Evolutionary conservation across 1,140 invertebrate genomes (phyloP), one percentile per base, ranked within the genome.

Genomic region (Octopus sinensis): DNA sequence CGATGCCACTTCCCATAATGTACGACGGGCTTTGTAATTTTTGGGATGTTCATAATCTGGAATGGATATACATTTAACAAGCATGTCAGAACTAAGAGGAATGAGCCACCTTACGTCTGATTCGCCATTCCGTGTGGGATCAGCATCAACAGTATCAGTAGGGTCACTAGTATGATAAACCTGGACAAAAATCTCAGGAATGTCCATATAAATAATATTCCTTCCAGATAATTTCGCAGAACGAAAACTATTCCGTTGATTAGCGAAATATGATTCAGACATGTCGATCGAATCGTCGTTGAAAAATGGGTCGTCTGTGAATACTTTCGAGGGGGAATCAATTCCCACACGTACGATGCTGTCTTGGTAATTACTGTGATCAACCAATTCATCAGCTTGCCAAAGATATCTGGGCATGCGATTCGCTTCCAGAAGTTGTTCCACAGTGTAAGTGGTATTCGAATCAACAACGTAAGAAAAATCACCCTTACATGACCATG

Each of bases 1-100:
- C 76, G 76, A 77, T 0, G n/a, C 9, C 17, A 77, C 52, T 53
- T 77, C 76, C 76, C 76, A 77, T 53, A 77, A 53, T 17, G 76
- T 77, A 5, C 52, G 76, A 9, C 76, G 30, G 4, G 30, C 9
- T 7, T 7, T 77, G 76, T 77, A 52, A 17, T 51, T 77, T 13
- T n/a, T 7, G 5, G 76, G 76, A 9, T 53, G 30, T 53, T 77
- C 76, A 17, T 77, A 77, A 53, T 77, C 76, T 6, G 76, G 52
- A 6, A 13, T 9, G 7, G n/a, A 51, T 17, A 51, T 43, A 51
- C 43, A 53, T 53, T 53, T 77, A 13, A 77, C 43, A 7, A 51
- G 6, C 43, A 77, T 77, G 7, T 77, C 76, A 6, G 52, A 52
- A 6, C 43, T 43, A 13, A 53, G 13, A 17, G 76, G 76, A 6